phyloP scores from a whole-genome alignment of 2,888 invertebrate genomes.

The Marronus borbonicus region DNA sequence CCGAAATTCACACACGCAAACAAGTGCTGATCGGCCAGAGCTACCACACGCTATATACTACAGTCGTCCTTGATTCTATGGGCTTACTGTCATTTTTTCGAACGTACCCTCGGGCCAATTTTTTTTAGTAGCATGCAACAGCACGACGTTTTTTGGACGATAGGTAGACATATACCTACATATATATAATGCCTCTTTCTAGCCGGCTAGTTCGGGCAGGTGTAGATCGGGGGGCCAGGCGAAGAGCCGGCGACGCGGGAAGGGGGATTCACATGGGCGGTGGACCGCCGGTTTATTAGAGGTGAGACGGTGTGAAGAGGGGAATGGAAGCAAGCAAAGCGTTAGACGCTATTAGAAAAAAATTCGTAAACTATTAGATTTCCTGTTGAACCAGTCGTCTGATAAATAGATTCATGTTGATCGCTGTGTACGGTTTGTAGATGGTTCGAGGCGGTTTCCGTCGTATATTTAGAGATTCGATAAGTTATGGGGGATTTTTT shows the following conservation, averaged over 20 bases:
- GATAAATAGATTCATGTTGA: constrained; percentile 9
- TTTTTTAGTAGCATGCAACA: constrained; percentile 17
- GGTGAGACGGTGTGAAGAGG: not conserved
- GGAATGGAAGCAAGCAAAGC: not conserved
- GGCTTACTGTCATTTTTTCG: constrained; percentile 13
- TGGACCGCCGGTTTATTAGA: not conserved
- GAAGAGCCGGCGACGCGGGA: too few species aligned
- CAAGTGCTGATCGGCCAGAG: not conserved
- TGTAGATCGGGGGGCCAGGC: constrained; percentile 2
- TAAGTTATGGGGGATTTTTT: too few species aligned
- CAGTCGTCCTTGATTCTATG: constrained; percentile 15
- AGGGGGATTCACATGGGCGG: constrained; percentile 9
- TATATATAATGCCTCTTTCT: not conserved
- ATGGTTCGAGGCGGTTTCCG: too few species aligned
- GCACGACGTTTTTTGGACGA: constrained; percentile 5
- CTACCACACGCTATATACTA: constrained; percentile 1
- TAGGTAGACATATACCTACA: not conserved
- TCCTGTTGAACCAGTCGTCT: constrained; percentile 37
- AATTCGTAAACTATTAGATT: constrained; percentile 43
- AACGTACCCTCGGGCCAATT: constrained; percentile 30
- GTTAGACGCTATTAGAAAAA: constrained; percentile 36
- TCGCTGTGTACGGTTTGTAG: constrained; percentile 1
- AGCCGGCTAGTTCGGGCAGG: constrained; percentile 9
- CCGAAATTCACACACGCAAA: constrained; percentile 9
- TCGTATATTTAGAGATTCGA: too few species aligned